Conservation (phyloP, 2,888 invertebrate genomes). For the Terebella lapidaria region DNA sequence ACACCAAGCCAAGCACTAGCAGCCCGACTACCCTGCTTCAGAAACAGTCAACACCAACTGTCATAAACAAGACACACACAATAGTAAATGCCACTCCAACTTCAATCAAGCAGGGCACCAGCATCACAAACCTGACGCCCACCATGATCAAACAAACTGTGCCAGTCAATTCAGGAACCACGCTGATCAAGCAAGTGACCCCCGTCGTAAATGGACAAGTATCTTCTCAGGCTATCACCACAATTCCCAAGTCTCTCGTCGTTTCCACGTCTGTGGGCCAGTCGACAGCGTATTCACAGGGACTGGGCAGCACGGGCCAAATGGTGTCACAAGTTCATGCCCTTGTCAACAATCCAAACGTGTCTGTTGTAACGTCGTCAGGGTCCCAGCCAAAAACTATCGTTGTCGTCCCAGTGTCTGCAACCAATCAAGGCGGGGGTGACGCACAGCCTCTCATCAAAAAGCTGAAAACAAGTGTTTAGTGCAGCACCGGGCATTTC, state of each 20-base stretch:
- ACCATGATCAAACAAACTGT: no score
- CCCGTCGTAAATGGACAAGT: not conserved
- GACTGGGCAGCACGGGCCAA: not conserved
- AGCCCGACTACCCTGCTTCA: no score
- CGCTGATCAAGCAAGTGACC: not conserved
- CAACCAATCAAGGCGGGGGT: slow-evolving; percentile 13
- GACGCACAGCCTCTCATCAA: slow-evolving; percentile 15
- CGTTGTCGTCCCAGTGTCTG: slow-evolving; percentile 24
- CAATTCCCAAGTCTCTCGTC: not conserved
- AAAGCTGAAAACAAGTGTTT: slow-evolving; percentile 10
- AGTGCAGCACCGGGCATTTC: no score
- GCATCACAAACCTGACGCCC: slow-evolving; percentile 7
- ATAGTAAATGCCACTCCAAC: no score
- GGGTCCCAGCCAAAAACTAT: slow-evolving; percentile 17
- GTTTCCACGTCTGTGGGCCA: not conserved
- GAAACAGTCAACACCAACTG: no score
- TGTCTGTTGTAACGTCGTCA: slow-evolving; percentile 9
- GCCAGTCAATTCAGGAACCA: no score
- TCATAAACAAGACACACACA: no score
- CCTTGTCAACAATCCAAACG: slow-evolving; percentile 7
- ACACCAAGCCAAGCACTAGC: not conserved
- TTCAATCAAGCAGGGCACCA: no score
- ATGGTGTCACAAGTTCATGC: not conserved
- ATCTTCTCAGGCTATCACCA: slow-evolving; percentile 1
- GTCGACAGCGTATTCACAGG: not conserved